Evolutionary conservation across 2,113 vertebrate species (phyloP), one percentile per base, ranked within the genome.

Genomic region (Girardinichthys multiradiatus): DNA sequence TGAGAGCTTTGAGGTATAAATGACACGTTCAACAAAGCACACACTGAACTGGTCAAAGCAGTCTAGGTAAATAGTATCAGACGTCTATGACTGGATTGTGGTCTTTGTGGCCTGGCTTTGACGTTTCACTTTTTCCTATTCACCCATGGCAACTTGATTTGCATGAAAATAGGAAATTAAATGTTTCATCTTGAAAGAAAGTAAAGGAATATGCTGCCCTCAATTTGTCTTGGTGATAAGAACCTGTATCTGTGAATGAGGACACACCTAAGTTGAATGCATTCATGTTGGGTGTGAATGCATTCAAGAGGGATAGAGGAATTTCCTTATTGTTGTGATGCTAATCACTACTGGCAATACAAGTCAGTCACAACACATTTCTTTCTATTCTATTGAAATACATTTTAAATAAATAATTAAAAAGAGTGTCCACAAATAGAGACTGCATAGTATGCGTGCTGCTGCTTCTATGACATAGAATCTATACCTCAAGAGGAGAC

Each of bases 1-100:
- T 62, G 60, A 29, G 12, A 60, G 48, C 68, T 74, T 76, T 73
- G 57, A 60, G 26, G 58, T 67, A 74, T 57, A 26, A 24, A 54
- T 48, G 45, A 39, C 17, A 45, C 31, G 4, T 17, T n/a, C 31
- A 35, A 37, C 61, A 63, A 35, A 63, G 61, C 61, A 63, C 10
- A 63, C 31, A 63, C 33, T 35, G 33, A 63, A 37, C 12, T 63
- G 31, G 59, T 63, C 13, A 5, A n/a, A 64, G 62, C 33, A 24
- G 29, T 62, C 60, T 33, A 24, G 60, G 31, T 11, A 21, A 21
- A 31, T 62, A 35, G 30, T 62, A 19, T 13, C 31, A 19, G 29
- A 33, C 17, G 24, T 62, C 30, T 6, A 7, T 24, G 48, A 54
- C 48, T 24, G 48, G 48, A n/a, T 54, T 54, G n/a, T n/a, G 48